Conservation (phyloP, 1,140 invertebrate species). For the Eufriesea mexicana region DNA sequence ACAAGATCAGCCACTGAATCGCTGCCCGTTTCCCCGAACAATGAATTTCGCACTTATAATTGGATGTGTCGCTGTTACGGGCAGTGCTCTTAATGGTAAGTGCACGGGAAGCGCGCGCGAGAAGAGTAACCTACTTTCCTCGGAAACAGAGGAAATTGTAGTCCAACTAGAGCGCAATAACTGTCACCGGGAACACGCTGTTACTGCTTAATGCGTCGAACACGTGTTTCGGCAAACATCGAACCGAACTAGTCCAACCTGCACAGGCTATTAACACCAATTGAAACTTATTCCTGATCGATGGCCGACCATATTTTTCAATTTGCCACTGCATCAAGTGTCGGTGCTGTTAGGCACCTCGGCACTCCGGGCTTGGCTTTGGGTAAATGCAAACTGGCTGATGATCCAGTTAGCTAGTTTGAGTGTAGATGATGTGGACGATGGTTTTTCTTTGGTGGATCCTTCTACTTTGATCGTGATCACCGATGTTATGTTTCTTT, state of each 20-base stretch:
- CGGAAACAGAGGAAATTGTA: constrained; percentile 24
- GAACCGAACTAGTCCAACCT: background rate
- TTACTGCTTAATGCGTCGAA: constrained; percentile 51
- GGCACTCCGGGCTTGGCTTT: too few species aligned
- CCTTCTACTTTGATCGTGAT: too few species aligned
- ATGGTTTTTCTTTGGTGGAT: too few species aligned
- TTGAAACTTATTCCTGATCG: background rate
- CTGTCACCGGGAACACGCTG: constrained; percentile 28
- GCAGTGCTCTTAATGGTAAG: constrained; percentile 75
- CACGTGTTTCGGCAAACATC: constrained; percentile 25
- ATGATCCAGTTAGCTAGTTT: too few species aligned
- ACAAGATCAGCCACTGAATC: constrained; percentile 37
- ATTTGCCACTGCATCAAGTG: background rate
- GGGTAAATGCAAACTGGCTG: too few species aligned
- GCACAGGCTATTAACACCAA: constrained; percentile 9
- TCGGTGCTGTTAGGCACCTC: too few species aligned
- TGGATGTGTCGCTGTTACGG: constrained; percentile 76
- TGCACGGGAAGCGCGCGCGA: constrained; percentile 54
- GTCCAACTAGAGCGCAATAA: constrained; percentile 27
- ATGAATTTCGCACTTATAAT: constrained; percentile 81
- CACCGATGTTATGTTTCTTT: too few species aligned
- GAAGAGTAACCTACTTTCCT: constrained; percentile 55
- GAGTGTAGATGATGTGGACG: too few species aligned
- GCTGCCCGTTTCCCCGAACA: constrained; percentile 63
- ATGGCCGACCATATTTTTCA: background rate